Base-by-base conservation (phyloP, 2,797 vertebrate species). In the Chanos chanos region DNA sequence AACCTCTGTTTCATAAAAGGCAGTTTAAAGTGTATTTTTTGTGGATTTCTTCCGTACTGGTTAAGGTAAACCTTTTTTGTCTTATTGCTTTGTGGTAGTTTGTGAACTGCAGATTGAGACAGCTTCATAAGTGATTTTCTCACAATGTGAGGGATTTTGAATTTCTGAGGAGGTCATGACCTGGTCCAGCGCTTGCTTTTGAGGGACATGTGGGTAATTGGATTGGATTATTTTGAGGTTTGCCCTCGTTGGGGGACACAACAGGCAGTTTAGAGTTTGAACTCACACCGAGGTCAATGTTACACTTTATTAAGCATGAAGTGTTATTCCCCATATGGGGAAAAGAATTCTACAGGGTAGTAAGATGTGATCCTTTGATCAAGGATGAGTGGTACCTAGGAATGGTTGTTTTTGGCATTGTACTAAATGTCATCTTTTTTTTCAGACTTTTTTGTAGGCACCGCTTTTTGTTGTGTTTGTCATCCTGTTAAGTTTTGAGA, bases 201-300 rank as follows among this genome's bases (percentile, higher is more conserved):
- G 31, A 79, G 56, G 64, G 74, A 68, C 72, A 64, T 76, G 72
- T 66, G 49, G 5, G 72, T 83, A 78, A 84, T 77, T 86, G 79
- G 54, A 76, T 39, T 27, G 68, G 81, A 81, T 84, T 83, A 77
- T 75, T 77, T 64, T 75, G 59, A 71, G 66, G 57, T 64, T 24
- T 47, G 55, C 58, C 45, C 62, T 61, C 39, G 53, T 7, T 4
- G 30, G 72, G n/a, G 79, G 79, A 80, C 73, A 61, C 59, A 3
- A 75, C 68, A 71, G 76, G 74, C 64, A 7, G 72, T 77, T 56
- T 63, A 63, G 63, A 78, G 68, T 54, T 73, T 66, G 71, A 69
- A 53, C 58, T 70, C 74, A 53, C 16, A 61, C 44, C 64, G 66
- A 77, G 75, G 68, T 80, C 72, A 71, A 56, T 71, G 56, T 33